Evolutionary conservation across 2,113 vertebrate species (phyloP).

Genomic region (Laticauda colubrina): DNA sequence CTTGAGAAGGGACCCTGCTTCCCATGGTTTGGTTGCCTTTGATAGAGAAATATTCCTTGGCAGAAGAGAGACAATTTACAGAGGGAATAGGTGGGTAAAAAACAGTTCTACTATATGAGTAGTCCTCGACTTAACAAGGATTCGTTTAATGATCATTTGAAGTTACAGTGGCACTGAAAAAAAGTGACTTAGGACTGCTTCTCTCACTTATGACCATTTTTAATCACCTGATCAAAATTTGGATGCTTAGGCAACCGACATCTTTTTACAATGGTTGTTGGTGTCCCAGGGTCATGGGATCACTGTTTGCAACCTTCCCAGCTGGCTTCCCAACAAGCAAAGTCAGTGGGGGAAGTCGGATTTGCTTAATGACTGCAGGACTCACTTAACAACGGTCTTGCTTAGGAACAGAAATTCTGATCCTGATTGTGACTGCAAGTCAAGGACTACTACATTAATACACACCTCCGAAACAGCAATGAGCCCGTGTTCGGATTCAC

Average conservation of each 20-base stretch:
- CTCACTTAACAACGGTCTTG: neutral
- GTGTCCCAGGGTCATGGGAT: neutral
- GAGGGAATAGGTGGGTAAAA: neutral
- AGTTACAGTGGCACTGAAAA: neutral
- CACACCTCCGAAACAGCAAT: neutral
- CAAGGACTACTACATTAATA: neutral
- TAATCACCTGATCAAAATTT: neutral
- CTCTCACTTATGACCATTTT: neutral
- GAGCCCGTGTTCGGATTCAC: neutral
- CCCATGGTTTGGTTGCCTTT: neutral
- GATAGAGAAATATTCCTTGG: neutral
- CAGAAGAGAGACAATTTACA: neutral
- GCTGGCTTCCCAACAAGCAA: neutral
- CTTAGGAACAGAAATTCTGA: neutral
- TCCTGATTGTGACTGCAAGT: neutral
- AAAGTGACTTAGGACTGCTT: neutral
- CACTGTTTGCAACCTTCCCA: neutral
- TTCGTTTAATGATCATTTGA: neutral
- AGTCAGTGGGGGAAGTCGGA: neutral
- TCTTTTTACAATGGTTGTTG: neutral
- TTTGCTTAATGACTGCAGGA: neutral
- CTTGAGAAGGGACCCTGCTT: neutral
- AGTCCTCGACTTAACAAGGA: neutral
- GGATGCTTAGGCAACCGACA: neutral
- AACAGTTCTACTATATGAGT: neutral